Evolutionary conservation across 2,797 vertebrate species (phyloP).

Genomic region (Psittacula derbiana): DNA sequence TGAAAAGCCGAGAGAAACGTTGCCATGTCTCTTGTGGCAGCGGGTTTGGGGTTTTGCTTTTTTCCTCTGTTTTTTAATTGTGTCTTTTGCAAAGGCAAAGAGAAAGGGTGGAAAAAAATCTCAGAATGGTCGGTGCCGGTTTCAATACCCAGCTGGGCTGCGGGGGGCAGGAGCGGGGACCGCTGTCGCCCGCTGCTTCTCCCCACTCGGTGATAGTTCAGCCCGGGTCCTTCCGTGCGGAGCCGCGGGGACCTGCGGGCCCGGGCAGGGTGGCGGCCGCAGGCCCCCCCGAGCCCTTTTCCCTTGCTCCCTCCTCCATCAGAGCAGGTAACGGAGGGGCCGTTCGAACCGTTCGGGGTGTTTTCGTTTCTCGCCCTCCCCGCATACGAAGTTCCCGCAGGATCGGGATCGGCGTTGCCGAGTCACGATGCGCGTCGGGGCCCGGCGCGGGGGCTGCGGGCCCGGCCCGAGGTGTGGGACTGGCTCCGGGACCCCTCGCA

Average conservation of each 20-base stretch:
- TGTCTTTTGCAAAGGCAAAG: background rate
- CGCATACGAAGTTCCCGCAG: background rate
- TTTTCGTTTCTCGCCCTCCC: background rate
- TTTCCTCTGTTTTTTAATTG: background rate
- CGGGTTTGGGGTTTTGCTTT: background rate
- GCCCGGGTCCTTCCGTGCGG: background rate
- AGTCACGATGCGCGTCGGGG: slow-evolving; percentile 26
- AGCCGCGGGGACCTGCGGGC: background rate
- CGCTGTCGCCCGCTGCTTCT: background rate
- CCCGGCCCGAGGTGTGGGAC: background rate
- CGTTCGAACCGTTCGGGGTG: background rate
- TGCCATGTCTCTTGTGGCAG: slow-evolving; percentile 19
- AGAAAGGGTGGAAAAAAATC: background rate
- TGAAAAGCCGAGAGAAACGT: background rate
- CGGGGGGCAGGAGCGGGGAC: background rate
- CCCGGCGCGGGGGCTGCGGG: background rate
- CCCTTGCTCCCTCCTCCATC: background rate
- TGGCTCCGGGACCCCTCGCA: background rate
- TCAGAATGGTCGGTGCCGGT: background rate
- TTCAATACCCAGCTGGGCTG: background rate
- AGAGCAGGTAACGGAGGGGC: background rate
- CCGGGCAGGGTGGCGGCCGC: background rate
- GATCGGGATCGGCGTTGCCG: background rate
- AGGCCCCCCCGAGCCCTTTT: background rate
- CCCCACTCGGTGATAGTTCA: background rate